Evolutionary conservation across 2,797 vertebrate genomes (phyloP), one percentile per base, ranked within the genome.

Genomic region (Catharus ustulatus): DNA sequence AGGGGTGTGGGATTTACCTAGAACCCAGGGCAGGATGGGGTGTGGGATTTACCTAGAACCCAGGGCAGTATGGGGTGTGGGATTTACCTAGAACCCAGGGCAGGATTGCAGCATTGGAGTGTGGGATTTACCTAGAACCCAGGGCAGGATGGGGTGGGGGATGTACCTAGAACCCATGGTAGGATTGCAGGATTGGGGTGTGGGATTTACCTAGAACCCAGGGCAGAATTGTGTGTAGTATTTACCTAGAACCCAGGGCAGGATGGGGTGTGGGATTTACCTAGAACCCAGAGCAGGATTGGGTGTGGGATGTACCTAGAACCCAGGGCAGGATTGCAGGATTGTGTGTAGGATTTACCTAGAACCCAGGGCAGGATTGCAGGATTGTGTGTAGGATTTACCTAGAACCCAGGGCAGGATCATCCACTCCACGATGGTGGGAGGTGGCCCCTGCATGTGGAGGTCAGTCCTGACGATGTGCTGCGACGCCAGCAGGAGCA

Each of bases 381-480:
- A 38, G 38, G 40, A 40, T 13, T 40, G 36, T 38, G 36, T 23
- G 29, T 24, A 8, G 34, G 17, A 26, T 38, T 74, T 48, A 57
- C 24, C 69, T 27, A 80, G 54, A 68, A 80, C 77, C 77, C 77
- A 80, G 30, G 77, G 77, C 79, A 99, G 98, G 89, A 99, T 99
- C 99, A 99, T 99, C 99, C 99, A 99, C 98, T 99, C 99, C 69
- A 99, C 99, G 4, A 99, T 96, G 85, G 99, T 99, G 94, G 99
- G 99, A 1, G 99, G 99, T 3, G 99, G 99, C 8, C 99, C 99
- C 96, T 99, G 99, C 97, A 99, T 98, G 95, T 99, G 99, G 29
- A 99, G 98, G 97, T 99, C 99, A 15, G 99, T 99, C 78, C 99
- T 98, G 92, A 99, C 99, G 22, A 99, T 99, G 97, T 99, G 99